phyloP scores from a whole-genome alignment of 2,797 vertebrate species.

The Pachyuromys duprasi region DNA sequence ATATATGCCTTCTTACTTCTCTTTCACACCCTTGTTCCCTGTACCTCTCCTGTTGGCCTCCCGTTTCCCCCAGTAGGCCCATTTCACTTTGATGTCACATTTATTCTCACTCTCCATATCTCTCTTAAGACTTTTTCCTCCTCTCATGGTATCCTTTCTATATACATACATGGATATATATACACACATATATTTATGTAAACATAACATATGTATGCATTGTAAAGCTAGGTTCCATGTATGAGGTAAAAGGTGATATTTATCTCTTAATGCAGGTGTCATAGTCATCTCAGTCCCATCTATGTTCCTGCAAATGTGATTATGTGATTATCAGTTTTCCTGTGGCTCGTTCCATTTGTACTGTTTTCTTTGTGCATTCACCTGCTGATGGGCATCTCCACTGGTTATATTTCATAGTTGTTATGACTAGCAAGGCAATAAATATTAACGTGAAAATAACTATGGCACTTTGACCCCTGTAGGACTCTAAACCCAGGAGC shows the following conservation, averaged over 20 bases:
- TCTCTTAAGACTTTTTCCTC: not conserved
- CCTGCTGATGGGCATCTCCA: not conserved
- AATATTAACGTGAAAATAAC: too few species aligned
- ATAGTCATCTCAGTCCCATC: not conserved
- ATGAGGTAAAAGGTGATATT: not conserved
- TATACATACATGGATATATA: not conserved
- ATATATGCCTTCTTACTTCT: not conserved
- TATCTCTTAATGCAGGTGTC: not conserved
- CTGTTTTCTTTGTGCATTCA: not conserved
- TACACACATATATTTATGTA: not conserved
- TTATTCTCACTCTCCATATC: too few species aligned
- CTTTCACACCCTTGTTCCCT: not conserved
- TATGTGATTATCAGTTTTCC: not conserved
- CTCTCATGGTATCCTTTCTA: not conserved
- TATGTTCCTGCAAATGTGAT: not conserved
- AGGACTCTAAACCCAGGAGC: not conserved
- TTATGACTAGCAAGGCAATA: not conserved
- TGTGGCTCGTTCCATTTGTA: not conserved
- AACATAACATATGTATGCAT: not conserved
- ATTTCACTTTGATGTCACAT: not conserved
- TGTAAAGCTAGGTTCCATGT: not conserved
- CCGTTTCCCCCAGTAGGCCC: not conserved
- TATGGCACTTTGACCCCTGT: not conserved
- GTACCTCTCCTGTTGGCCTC: too few species aligned
- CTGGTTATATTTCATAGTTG: not conserved